These are phyloP conservation scores for Damaliscus lunatus DNA, from an alignment of 2,113 vertebrate genomes.

Conservation along the genomic window DNA sequence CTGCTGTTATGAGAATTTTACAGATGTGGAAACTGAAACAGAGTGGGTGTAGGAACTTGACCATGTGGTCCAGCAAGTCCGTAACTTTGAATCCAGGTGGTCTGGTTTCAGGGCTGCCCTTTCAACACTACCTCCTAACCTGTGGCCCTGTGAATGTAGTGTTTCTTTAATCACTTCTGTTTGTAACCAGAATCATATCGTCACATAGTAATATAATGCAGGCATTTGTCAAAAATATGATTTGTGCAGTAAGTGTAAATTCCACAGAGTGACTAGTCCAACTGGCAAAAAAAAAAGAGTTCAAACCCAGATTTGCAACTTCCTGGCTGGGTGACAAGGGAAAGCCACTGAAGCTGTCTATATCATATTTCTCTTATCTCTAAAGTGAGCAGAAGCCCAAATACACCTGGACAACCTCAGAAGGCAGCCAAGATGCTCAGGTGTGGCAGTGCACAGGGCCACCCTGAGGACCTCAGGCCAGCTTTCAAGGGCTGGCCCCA, in stretches of 20 bases:
- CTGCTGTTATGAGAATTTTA: not conserved
- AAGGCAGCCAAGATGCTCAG: rapidly evolving
- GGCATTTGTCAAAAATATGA: not conserved
- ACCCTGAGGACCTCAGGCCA: not conserved
- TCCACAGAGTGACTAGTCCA: not conserved
- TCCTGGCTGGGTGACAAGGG: not conserved
- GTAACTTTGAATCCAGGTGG: not conserved
- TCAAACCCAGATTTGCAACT: not conserved
- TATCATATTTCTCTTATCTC: not conserved
- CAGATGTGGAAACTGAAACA: not conserved
- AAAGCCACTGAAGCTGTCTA: not conserved
- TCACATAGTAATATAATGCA: rapidly evolving
- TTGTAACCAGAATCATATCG: not conserved
- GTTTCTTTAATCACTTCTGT: rapidly evolving
- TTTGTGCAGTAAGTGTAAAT: not conserved
- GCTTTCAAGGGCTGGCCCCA: rapidly evolving
- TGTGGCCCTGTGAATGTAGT: too few species aligned
- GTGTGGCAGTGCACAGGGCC: rapidly evolving
- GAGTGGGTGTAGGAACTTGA: not conserved
- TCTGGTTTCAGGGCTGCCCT: not conserved
- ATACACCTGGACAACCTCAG: rapidly evolving
- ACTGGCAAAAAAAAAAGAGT: not conserved
- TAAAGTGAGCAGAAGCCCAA: not conserved
- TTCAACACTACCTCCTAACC: too few species aligned
- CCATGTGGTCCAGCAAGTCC: rapidly evolving